These are phyloP conservation scores for Hippocampus abdominalis DNA, from an alignment of 2,113 vertebrate genomes.

Conservation along the genomic window DNA sequence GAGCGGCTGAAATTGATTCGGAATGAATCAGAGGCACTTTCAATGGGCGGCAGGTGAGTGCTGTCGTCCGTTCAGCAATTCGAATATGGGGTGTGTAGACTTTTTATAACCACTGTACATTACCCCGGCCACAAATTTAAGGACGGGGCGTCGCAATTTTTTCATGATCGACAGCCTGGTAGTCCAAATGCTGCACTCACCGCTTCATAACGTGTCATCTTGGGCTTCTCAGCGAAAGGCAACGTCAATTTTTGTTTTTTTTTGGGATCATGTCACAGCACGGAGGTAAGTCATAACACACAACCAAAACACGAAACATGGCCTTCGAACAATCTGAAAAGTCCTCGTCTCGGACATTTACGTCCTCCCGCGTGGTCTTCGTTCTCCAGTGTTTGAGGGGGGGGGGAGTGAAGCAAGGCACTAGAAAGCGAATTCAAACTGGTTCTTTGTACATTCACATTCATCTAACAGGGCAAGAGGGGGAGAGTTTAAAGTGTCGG, in stretches of 20 bases:
- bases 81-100: not conserved
- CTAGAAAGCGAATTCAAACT: conserved; percentile 57
- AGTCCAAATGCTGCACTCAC: not conserved
- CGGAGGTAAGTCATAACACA: not conserved
- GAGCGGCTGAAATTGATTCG: not conserved
- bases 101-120: not conserved
- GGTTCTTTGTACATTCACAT: conserved; percentile 71
- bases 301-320: not conserved
- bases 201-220: not conserved
- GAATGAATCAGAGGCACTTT: not conserved
- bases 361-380: not conserved
- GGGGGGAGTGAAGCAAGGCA: conserved; percentile 61
- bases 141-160: not conserved
- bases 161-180: not conserved
- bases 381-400: conserved; percentile 7
- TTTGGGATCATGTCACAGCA: not conserved
- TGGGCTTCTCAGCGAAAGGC: not conserved
- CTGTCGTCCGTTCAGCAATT: not conserved
- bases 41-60: not conserved
- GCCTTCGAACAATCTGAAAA: not conserved
- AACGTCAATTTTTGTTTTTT: not conserved
- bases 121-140: not conserved
- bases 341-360: not conserved
- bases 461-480: conserved; percentile 57
- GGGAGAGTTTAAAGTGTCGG: conserved; percentile 66